phyloP scores from a whole-genome alignment of 2,797 vertebrate species.

The Hirundo rustica region DNA sequence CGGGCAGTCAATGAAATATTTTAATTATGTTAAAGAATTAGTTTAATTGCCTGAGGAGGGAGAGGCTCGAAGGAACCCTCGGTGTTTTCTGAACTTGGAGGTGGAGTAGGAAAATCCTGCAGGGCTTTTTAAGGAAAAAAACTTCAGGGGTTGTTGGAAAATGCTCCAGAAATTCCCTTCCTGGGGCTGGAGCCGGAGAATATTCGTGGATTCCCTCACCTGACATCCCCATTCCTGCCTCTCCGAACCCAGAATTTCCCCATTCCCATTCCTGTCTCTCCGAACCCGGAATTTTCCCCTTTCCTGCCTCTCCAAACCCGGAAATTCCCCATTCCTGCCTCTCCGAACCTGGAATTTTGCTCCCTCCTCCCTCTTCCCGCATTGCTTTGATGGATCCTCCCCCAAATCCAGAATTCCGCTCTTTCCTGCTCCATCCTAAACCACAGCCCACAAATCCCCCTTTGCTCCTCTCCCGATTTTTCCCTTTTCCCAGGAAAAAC shows the following conservation, averaged over 20 bases:
- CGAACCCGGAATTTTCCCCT: no score
- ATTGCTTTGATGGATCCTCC: no score
- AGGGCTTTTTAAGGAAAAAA: neutral
- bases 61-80: neutral
- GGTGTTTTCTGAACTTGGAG: neutral
- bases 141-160: neutral
- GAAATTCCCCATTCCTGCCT: no score
- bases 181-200: no score
- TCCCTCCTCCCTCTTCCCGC: neutral
- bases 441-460: no score
- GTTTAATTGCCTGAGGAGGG: neutral
- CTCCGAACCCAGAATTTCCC: no score
- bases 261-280: no score
- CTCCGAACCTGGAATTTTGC: no score
- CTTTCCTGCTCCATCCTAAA: neutral
- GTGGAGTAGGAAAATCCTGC: neutral
- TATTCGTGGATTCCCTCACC: no score
- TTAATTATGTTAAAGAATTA: neutral
- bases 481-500: neutral
- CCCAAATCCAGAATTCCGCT: no score
- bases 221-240: no score
- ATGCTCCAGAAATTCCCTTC: neutral
- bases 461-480: neutral
- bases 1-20: neutral
- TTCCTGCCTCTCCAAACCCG: no score